A percentile compares a stretch with the other conserved stretches of the same genome.
These are phyloP conservation scores for Egretta garzetta DNA, from an alignment of 2,113 vertebrate genomes.

Conservation along the genomic window DNA sequence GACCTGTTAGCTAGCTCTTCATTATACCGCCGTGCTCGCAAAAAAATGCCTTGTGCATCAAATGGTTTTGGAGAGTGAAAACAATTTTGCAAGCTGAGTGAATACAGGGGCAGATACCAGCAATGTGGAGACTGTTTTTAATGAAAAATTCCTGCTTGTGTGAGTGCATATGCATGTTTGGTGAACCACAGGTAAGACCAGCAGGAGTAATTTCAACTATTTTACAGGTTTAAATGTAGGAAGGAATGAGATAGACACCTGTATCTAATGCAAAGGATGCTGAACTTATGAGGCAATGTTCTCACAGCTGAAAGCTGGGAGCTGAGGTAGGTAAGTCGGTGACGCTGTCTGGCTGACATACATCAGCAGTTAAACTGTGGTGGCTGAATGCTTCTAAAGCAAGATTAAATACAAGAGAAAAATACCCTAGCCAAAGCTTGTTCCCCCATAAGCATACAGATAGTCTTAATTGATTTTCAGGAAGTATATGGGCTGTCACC, in stretches of 20 bases:
- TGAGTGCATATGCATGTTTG: not conserved
- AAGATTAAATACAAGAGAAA: constrained; percentile 2
- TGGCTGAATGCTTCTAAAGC: not conserved
- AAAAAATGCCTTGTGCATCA: not conserved
- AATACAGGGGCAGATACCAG: not conserved
- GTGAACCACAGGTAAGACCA: not conserved
- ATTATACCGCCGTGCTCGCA: not conserved
- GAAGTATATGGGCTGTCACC: not conserved
- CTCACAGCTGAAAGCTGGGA: not conserved
- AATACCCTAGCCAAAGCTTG: not conserved
- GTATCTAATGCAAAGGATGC: not conserved
- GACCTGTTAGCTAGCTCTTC: not conserved
- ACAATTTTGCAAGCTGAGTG: not conserved
- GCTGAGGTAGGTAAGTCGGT: not conserved
- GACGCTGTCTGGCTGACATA: not conserved
- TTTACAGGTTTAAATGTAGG: not conserved
- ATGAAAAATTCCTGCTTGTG: not conserved
- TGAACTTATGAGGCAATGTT: not conserved
- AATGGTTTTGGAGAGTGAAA: not conserved
- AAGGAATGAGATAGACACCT: not conserved
- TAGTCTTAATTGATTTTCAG: constrained; percentile 1
- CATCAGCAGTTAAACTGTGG: not conserved
- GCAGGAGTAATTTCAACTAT: not conserved
- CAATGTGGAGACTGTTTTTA: not conserved
- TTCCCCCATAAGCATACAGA: not conserved